Evolutionary conservation across 2,113 vertebrate species (phyloP), one percentile per base, ranked within the genome.

Genomic region (Lasiurus cinereus): DNA sequence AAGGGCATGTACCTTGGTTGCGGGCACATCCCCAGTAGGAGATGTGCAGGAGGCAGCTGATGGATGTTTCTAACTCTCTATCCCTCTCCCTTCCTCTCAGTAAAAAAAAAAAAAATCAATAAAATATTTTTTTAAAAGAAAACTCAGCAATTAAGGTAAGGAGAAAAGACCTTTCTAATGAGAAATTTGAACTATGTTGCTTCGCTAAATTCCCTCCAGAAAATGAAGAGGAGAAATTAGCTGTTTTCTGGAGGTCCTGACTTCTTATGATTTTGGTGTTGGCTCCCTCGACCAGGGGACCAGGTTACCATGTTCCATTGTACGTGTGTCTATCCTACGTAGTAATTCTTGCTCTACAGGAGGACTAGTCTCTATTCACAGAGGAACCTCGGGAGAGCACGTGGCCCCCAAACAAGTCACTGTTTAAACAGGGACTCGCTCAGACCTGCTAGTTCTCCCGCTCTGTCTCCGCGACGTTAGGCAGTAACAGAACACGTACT

Each of bases 401-500:
- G 22, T 77, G 29, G 36, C 16, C 10, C 43, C 8, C 29, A 5
- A 50, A 15, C 2, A 1, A 66, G 66, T 15, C 52, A 21, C 21
- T 2, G 33, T 56, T 84, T 27, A 59, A 52, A 59, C 2, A 24
- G 36, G n/a, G 66, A 69, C 13, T 31, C 39, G n/a, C 54, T 46
- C 83, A 46, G n/a, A 27, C 21, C 22, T 7, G 14, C 19, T 31
- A 15, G 64, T 9, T 21, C 77, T 46, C 10, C 27, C 29, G 31
- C 54, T 76, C 50, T 64, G 67, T 33, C 24, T 11, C 43, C 14
- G 29, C 3, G 4, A 5, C 33, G 43, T 27, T 1, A 39, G 31
- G 43, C 27, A n/a, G 2, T 5, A 39, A 43, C 31, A 46, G 43
- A 4, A 9, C 19, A 7, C 0, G 29, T 4, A 6, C 1, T 8